phyloP scores from a whole-genome alignment of 2,113 vertebrate genomes.

The Mola mola region DNA sequence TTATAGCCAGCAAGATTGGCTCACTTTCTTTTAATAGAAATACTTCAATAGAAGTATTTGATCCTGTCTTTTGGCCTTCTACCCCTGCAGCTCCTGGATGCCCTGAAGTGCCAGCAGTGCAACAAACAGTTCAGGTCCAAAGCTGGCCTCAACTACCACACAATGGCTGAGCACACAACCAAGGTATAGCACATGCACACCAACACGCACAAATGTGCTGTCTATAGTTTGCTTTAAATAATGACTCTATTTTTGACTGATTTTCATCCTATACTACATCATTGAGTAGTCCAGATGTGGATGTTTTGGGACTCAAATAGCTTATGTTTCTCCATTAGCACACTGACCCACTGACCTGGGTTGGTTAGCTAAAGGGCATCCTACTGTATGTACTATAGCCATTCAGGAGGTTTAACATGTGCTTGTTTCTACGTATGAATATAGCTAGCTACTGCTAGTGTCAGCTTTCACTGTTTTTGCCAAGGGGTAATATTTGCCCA shows the following conservation, averaged over 20 bases:
- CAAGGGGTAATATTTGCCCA: neutral
- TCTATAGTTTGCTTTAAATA: neutral
- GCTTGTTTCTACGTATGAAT: constrained; percentile 26
- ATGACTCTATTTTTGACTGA: neutral
- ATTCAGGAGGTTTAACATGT: constrained; percentile 8
- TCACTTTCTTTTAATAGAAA: constrained; percentile 27
- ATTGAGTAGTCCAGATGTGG: constrained; percentile 13
- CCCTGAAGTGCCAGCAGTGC: constrained; percentile 96
- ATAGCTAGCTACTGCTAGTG: constrained; percentile 2
- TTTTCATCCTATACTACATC: constrained; percentile 3
- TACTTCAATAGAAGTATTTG: constrained; percentile 36
- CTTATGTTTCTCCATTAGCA: constrained; percentile 28
- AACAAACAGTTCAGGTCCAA: constrained; percentile 98
- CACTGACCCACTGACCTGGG: constrained; percentile 44
- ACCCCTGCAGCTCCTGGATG: constrained; percentile 89
- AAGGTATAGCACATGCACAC: constrained; percentile 81
- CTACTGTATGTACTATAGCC: constrained; percentile 15
- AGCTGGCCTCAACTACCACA: constrained; percentile 97
- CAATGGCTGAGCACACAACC: constrained; percentile 92
- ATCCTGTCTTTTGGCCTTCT: constrained; percentile 36
- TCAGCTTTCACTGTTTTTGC: constrained; percentile 23
- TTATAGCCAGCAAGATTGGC: neutral
- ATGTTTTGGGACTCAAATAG: constrained; percentile 5
- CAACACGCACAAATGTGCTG: neutral
- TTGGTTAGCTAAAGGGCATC: constrained; percentile 29